Percentiles rank a stretch among this genome's conserved stretches.
phyloP scores from a whole-genome alignment of 2,888 invertebrate genomes.

The Agelastica alni region DNA sequence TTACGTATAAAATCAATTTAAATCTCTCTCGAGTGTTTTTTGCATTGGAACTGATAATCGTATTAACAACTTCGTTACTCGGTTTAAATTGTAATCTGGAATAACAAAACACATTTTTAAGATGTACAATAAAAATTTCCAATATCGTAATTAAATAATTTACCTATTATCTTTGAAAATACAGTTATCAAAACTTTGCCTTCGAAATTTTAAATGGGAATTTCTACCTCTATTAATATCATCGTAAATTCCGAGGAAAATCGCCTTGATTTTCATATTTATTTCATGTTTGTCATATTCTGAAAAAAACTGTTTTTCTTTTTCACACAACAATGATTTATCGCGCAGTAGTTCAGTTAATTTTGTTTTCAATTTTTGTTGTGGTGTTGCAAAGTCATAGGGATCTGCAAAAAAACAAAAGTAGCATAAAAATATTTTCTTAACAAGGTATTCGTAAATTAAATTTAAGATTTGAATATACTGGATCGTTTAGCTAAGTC shows the following conservation, averaged over 20 bases:
- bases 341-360: no score
- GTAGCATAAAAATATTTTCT: no score
- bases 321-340: no score
- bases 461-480: no score
- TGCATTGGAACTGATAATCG: conserved; percentile 48
- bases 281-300: conserved; percentile 42
- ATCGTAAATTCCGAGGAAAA: conserved; percentile 56
- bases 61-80: conserved; percentile 40
- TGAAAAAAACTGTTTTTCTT: no score
- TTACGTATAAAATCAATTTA: conserved; percentile 43
- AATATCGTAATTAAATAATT: no score
- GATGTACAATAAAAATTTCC: not conserved
- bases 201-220: conserved; percentile 34
- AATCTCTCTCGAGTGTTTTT: conserved; percentile 36
- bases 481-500: no score
- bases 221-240: conserved; percentile 50
- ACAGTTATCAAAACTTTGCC: conserved; percentile 59
- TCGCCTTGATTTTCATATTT: conserved; percentile 57
- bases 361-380: no score
- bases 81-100: conserved; percentile 43
- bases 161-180: conserved; percentile 60
- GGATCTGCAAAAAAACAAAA: no score
- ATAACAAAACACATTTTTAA: not conserved
- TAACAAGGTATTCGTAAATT: no score
- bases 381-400: no score